These are phyloP conservation scores for Cryptus viduatorius DNA, from an alignment of 2,888 invertebrate genomes.

Conservation along the genomic window DNA sequence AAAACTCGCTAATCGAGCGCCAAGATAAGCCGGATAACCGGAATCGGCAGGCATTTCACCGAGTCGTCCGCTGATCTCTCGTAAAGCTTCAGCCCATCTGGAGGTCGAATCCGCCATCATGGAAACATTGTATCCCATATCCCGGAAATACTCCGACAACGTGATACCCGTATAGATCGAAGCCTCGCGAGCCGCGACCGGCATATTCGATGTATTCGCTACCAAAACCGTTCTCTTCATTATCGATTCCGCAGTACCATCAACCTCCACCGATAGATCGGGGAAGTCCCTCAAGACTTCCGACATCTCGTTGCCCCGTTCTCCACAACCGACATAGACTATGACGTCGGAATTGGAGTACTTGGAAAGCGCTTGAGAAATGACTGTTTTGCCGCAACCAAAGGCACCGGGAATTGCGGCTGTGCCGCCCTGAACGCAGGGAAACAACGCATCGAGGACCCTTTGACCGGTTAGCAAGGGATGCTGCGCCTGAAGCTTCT, in stretches of 20 bases:
- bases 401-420: slow-evolving; percentile 93
- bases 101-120: slow-evolving; percentile 94
- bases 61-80: slow-evolving; percentile 98
- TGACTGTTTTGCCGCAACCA: slow-evolving; percentile 92
- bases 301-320: slow-evolving; percentile 91
- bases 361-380: slow-evolving; percentile 90
- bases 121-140: slow-evolving; percentile 99
- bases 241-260: slow-evolving; percentile 88
- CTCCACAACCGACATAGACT: slow-evolving; percentile 91
- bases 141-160: slow-evolving; percentile 98
- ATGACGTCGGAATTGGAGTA: slow-evolving; percentile 91
- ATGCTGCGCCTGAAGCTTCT: slow-evolving; percentile 98
- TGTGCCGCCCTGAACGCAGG: slow-evolving; percentile 96
- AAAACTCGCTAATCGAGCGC: slow-evolving; percentile 98
- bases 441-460: slow-evolving; percentile 98
- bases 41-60: slow-evolving; percentile 99
- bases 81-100: slow-evolving; percentile 91
- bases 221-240: slow-evolving; percentile 91
- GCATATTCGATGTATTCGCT: slow-evolving; percentile 94
- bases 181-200: slow-evolving; percentile 99
- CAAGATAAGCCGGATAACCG: slow-evolving; percentile 99
- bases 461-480: slow-evolving; percentile 98
- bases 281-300: slow-evolving; percentile 90
- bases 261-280: slow-evolving; percentile 89
- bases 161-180: slow-evolving; percentile 99